A percentile compares a stretch with the other conserved stretches of the same genome.
Evolutionary conservation across 2,113 vertebrate genomes (phyloP).

Genomic region (Ophthalmotilapia sp.): DNA sequence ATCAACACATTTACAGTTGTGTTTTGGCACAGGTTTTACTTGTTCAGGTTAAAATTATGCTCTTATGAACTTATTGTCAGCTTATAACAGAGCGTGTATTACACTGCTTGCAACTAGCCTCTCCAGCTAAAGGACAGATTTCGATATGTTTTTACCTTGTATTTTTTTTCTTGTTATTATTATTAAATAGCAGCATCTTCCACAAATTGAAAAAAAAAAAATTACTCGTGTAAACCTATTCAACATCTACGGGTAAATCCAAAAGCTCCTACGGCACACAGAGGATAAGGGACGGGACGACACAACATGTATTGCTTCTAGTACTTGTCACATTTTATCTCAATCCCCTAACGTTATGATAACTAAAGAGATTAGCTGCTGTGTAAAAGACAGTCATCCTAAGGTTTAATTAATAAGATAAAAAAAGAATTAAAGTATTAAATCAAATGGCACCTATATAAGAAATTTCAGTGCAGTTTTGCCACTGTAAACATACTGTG

Average conservation of each 20-base stretch:
- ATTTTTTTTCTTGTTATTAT: conserved; percentile 70
- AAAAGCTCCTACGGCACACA: conserved; percentile 69
- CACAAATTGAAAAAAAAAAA: conserved; percentile 59
- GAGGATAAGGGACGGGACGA: conserved; percentile 66
- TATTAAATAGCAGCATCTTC: conserved; percentile 80
- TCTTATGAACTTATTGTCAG: conserved; percentile 56
- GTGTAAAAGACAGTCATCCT: background rate
- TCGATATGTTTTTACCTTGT: conserved; percentile 73
- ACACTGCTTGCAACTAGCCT: conserved; percentile 66
- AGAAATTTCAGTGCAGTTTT: background rate
- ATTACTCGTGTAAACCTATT: conserved; percentile 66
- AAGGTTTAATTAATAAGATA: conserved; percentile 39
- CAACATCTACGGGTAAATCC: conserved; percentile 66
- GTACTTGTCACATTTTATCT: conserved; percentile 76
- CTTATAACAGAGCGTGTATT: conserved; percentile 60
- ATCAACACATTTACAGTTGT: conserved; percentile 64
- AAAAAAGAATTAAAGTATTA: background rate
- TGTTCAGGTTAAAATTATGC: conserved; percentile 63
- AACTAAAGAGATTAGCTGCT: conserved; percentile 32
- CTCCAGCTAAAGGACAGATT: conserved; percentile 68
- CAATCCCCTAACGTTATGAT: conserved; percentile 43
- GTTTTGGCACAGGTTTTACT: conserved; percentile 77
- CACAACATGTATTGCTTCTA: conserved; percentile 78
- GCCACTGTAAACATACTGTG: background rate
- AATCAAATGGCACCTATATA: conserved; percentile 27